These are phyloP conservation scores for Thermophis baileyi DNA, from an alignment of 2,113 vertebrate genomes.

Conservation along the genomic window DNA sequence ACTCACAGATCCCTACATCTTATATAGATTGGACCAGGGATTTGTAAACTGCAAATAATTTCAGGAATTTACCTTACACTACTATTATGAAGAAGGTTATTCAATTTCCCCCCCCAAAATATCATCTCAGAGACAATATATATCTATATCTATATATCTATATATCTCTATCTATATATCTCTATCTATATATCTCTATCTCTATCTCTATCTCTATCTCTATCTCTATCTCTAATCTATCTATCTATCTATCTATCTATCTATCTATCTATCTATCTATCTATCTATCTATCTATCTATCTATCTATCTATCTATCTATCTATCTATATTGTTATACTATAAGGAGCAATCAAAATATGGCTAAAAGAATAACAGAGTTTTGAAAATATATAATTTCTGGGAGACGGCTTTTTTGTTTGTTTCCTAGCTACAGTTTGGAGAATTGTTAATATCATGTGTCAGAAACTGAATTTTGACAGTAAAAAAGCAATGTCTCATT, in stretches of 20 bases:
- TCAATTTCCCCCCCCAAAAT: neutral
- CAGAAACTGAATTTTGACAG: neutral
- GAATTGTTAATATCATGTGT: neutral
- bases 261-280: no score
- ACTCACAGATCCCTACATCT: neutral
- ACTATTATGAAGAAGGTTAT: neutral
- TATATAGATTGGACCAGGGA: neutral
- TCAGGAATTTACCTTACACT: neutral
- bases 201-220: no score
- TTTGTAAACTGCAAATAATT: neutral
- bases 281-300: no score
- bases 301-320: no score
- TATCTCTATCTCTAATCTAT: no score
- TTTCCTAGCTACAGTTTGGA: neutral
- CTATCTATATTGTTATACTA: neutral
- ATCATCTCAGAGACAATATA: neutral
- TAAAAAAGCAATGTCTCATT: neutral
- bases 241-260: no score
- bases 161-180: no score
- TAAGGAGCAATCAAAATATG: neutral
- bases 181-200: no score
- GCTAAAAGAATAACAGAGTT: neutral
- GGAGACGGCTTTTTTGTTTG: neutral
- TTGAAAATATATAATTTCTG: neutral
- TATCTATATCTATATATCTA: no score